Conservation (phyloP, 2,888 invertebrate genomes). For the Cryptophagus acutangulus region DNA sequence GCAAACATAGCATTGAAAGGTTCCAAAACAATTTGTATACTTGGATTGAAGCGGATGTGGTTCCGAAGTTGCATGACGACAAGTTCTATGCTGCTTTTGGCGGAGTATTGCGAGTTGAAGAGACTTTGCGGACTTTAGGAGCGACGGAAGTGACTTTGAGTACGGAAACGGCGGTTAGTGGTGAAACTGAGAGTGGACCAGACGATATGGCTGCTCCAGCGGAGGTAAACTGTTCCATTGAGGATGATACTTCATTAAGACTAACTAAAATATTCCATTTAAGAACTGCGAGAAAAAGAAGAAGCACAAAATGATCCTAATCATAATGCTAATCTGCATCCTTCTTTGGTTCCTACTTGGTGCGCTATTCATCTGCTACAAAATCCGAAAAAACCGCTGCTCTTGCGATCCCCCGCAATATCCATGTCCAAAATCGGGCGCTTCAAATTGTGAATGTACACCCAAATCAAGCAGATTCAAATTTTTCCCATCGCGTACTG, state of each 20-base stretch:
- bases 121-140: constrained; percentile 35
- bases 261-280: too few species aligned
- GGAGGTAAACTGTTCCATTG: not conserved
- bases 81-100: constrained; percentile 55
- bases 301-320: constrained; percentile 27
- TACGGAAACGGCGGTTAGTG: not conserved
- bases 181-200: not conserved
- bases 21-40: constrained; percentile 53
- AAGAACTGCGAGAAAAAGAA: too few species aligned
- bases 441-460: too few species aligned
- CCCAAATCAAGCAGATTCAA: too few species aligned
- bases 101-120: constrained; percentile 43
- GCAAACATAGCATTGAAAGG: constrained; percentile 38
- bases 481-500: too few species aligned
- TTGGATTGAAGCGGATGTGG: constrained; percentile 52
- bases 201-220: constrained; percentile 2
- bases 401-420: too few species aligned
- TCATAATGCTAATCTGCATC: constrained; percentile 38
- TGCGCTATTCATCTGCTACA: constrained; percentile 41
- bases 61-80: constrained; percentile 55
- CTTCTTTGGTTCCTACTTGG: constrained; percentile 45
- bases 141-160: constrained; percentile 12
- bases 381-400: constrained; percentile 28
- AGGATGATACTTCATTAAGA: too few species aligned
- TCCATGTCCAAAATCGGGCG: too few species aligned